Evolutionary conservation across 2,797 vertebrate species (phyloP), one percentile per base, ranked within the genome.

Genomic region (Phyllotis vaccarum): DNA sequence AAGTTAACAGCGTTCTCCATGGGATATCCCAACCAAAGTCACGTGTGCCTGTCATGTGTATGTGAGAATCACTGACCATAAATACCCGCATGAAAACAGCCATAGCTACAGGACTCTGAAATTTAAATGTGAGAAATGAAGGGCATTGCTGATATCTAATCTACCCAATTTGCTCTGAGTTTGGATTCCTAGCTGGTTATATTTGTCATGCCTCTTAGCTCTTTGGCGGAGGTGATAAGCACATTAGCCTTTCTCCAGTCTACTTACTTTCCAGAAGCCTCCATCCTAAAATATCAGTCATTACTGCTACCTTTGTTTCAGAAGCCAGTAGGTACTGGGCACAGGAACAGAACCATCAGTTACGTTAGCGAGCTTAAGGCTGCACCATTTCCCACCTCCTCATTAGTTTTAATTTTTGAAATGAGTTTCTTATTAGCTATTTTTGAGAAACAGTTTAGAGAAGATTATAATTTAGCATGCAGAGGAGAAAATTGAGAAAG

Each of bases 391-490:
- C 10, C 68, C 83, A 56, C 70, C 88, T 90, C 52, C 43, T 85
- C 78, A 81, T 90, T 96, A 93, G 90, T 92, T 93, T 95, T 86
- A 81, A 92, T 96, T 93, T 94, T 85, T n/a, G 82, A 93, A 94
- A 95, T 92, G 60, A 87, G 81, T 29, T 79, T 93, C 34, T 97
- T 64, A 62, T 95, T 95, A 97, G 86, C n/a, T 93, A 85, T 79
- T 95, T 89, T 89, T 91, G 60, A 52, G 52, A 89, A 89, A 94
- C 87, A 24, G 66, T 90, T 96, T 97, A 94, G 78, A 64, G 46
- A 76, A 92, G 72, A 85, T 95, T 93, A 89, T 95, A 88, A 95
- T 90, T 97, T 95, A 90, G 40, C 92, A 81, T 12, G 70, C 80
- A 60, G 80, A 82, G 87, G 56, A 95, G 66, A 92, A 92, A 91